phyloP scores from a whole-genome alignment of 2,888 invertebrate genomes.

The Epinotia demarniana region DNA sequence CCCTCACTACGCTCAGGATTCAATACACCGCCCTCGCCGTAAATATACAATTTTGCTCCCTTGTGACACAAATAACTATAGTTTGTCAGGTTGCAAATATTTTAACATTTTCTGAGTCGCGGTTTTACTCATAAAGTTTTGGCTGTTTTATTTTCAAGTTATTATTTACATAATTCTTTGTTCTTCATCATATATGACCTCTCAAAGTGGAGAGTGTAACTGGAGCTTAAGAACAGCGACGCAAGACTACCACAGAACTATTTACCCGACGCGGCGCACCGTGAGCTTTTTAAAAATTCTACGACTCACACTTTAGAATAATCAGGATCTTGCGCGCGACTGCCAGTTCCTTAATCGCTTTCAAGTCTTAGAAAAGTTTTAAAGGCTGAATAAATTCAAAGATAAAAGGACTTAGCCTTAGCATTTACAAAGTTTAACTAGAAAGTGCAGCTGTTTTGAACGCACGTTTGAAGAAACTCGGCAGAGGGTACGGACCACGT shows the following conservation, averaged over 20 bases:
- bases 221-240: conserved; percentile 45
- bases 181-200: not conserved
- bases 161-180: not conserved
- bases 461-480: conserved; percentile 36
- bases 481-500: conserved; percentile 18
- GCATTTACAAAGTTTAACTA: conserved; percentile 37
- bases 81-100: not conserved
- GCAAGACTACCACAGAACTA: conserved; percentile 71
- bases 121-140: not conserved
- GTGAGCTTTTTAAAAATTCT: conserved; percentile 77
- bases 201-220: not conserved
- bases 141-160: not conserved
- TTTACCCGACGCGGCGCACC: conserved; percentile 68
- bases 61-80: too few species aligned
- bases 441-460: conserved; percentile 41
- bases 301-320: conserved; percentile 55
- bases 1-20: too few species aligned
- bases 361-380: conserved; percentile 45
- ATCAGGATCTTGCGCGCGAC: conserved; percentile 43
- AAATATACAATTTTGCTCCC: too few species aligned
- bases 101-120: not conserved
- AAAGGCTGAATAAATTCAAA: conserved; percentile 44
- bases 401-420: conserved; percentile 44
- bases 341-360: conserved; percentile 45
- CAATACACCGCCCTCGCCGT: too few species aligned